phyloP scores from a whole-genome alignment of 1,140 invertebrate genomes.

The Parasteatoda tepidariorum region DNA sequence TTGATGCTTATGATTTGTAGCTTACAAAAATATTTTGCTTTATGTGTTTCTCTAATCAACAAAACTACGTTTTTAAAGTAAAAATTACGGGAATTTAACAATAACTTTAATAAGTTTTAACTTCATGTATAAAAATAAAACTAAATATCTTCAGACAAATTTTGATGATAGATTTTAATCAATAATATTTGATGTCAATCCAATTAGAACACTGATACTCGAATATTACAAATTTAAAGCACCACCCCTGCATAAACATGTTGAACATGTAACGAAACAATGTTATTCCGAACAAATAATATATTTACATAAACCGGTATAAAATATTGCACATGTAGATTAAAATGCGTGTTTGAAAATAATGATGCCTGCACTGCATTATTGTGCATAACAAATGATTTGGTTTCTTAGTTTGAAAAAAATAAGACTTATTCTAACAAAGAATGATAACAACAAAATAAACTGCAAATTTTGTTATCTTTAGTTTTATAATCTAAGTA shows the following conservation, averaged over 20 bases:
- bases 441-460: not conserved
- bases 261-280: slow-evolving; percentile 3
- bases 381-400: not conserved
- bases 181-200: not conserved
- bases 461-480: not conserved
- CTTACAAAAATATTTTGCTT: not conserved
- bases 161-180: not conserved
- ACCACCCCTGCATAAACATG: not conserved
- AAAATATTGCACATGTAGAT: slow-evolving; percentile 22
- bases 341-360: not conserved
- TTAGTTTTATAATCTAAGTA: too few relatives aligned
- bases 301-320: slow-evolving; percentile 55
- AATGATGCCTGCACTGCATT: not conserved
- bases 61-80: not conserved
- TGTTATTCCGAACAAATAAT: slow-evolving; percentile 8
- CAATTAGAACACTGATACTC: not conserved
- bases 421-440: not conserved
- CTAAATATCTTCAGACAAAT: not conserved
- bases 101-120: not conserved
- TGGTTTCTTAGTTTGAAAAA: not conserved
- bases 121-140: not conserved
- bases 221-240: not conserved
- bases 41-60: not conserved
- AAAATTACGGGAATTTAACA: too few relatives aligned
- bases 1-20: not conserved